Evolutionary conservation across 2,888 invertebrate species (phyloP).

Genomic region (Eutolmus rufibarbis): DNA sequence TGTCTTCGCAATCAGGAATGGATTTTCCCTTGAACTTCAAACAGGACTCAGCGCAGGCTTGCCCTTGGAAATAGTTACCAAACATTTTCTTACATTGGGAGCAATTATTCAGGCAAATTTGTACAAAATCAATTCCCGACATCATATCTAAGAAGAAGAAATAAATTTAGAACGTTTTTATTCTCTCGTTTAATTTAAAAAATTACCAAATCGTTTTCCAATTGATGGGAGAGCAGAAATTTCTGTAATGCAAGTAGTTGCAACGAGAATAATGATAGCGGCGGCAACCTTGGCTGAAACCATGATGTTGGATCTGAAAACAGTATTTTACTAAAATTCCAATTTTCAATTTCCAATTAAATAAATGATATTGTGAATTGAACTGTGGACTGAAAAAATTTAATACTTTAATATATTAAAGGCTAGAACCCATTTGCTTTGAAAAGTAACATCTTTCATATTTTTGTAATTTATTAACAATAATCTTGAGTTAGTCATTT

Average conservation of each 20-base stretch:
- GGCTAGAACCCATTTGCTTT: no score
- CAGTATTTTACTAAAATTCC: not conserved
- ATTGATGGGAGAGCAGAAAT: conserved; percentile 56
- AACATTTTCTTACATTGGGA: conserved; percentile 90
- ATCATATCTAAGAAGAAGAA: conserved; percentile 49
- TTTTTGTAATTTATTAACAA: no score
- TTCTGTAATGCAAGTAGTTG: conserved; percentile 50
- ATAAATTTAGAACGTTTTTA: not conserved
- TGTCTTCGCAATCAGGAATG: conserved; percentile 86
- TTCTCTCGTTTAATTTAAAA: not conserved
- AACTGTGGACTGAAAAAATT: no score
- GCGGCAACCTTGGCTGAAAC: conserved; percentile 44
- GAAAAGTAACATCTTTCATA: no score
- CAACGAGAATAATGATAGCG: conserved; percentile 50
- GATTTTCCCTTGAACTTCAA: conserved; percentile 82
- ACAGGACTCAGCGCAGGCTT: conserved; percentile 84
- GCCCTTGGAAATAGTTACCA: conserved; percentile 85
- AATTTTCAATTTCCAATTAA: no score
- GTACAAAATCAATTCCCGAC: conserved; percentile 67
- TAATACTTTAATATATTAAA: no score
- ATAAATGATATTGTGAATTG: no score
- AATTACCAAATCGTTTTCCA: conserved; percentile 60
- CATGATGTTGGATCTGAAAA: not conserved
- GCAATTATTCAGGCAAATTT: conserved; percentile 84
- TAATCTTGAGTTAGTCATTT: no score